Conservation (phyloP, 2,888 invertebrate species). For the Pyrocoelia pectoralis region DNA sequence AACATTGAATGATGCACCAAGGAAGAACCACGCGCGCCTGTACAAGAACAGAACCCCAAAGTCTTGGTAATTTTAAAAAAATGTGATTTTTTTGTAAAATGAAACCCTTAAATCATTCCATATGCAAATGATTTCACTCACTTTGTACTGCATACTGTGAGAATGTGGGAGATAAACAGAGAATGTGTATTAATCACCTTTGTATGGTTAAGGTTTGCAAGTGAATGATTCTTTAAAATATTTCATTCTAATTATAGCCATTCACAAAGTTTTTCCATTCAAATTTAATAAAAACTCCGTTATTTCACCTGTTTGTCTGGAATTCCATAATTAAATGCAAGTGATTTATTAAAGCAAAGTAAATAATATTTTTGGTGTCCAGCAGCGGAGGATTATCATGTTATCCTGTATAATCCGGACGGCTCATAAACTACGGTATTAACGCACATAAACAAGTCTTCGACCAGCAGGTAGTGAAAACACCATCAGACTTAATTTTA, state of each 20-base stretch:
- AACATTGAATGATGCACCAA: no score
- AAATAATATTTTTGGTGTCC: constrained; percentile 42
- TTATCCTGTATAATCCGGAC: constrained; percentile 47
- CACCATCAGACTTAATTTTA: constrained; percentile 25
- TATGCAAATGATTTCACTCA: no score
- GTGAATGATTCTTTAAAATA: no score
- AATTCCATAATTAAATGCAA: constrained; percentile 37
- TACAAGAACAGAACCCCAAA: no score
- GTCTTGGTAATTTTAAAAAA: no score
- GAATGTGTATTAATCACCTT: no score
- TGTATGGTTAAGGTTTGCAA: no score
- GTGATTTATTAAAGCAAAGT: constrained; percentile 41
- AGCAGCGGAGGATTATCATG: constrained; percentile 45
- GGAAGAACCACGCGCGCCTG: no score
- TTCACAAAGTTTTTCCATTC: neutral
- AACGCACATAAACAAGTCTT: constrained; percentile 45
- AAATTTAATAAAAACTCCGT: constrained; percentile 5
- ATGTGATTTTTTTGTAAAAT: no score
- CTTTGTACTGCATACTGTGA: no score
- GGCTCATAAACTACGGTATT: constrained; percentile 46
- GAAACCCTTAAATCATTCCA: no score
- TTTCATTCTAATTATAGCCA: neutral
- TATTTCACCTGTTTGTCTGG: constrained; percentile 9
- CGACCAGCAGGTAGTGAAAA: constrained; percentile 40
- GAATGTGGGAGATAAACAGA: no score